Conservation (phyloP, 30 jellyfish, hydroid and myxozoan species). For the Hydractinia echinata region DNA sequence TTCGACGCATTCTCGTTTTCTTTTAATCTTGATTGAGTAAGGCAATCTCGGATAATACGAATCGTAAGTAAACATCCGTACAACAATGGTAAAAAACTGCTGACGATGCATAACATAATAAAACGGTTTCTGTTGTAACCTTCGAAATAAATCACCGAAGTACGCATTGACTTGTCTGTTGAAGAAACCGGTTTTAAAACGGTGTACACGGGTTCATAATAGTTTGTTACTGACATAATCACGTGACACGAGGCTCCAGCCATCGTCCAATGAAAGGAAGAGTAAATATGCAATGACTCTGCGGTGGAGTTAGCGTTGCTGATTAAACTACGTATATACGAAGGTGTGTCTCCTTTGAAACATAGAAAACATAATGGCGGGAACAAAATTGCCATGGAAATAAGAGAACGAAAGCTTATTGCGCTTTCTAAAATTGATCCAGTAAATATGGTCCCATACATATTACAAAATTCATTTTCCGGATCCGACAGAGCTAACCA, state of each 20-base stretch:
- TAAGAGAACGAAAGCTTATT: conserved; percentile 55
- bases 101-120: conserved; percentile 49
- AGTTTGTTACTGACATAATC: conserved; percentile 76
- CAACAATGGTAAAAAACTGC: conserved; percentile 60
- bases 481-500: conserved; percentile 97
- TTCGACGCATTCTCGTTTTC: neutral
- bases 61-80: conserved; percentile 43
- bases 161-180: conserved; percentile 7
- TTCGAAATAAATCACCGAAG: conserved; percentile 29
- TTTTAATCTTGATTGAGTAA: neutral
- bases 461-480: conserved; percentile 81
- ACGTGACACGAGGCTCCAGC: conserved; percentile 47
- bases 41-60: conserved; percentile 9
- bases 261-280: conserved; percentile 50
- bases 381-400: conserved; percentile 35
- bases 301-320: conserved; percentile 36
- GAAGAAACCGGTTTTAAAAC: conserved; percentile 37
- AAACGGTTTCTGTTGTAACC: conserved; percentile 73
- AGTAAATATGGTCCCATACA: conserved; percentile 85
- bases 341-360: conserved; percentile 41
- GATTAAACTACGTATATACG: conserved; percentile 48
- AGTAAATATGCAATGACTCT: conserved; percentile 25
- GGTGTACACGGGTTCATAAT: conserved; percentile 73
- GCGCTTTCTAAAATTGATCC: conserved; percentile 77
- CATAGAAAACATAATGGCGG: conserved; percentile 37